phyloP scores from a whole-genome alignment of 2,797 vertebrate species.

The Momotus momota region DNA sequence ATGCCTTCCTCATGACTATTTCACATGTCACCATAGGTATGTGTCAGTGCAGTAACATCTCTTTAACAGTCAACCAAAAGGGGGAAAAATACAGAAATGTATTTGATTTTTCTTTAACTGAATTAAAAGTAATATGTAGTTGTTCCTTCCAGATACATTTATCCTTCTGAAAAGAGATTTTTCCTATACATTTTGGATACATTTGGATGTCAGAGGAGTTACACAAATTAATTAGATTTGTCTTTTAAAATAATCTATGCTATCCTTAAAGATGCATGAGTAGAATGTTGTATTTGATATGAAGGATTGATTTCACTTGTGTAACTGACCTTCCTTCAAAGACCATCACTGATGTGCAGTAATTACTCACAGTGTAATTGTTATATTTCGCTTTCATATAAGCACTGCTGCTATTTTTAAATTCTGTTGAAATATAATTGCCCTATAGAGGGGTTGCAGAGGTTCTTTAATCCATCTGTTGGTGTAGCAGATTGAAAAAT shows the following conservation, averaged over 20 bases:
- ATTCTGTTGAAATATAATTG: background rate
- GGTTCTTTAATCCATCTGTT: background rate
- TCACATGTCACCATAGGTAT: background rate
- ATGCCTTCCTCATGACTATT: background rate
- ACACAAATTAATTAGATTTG: background rate
- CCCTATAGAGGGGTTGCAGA: background rate
- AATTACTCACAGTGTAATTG: background rate
- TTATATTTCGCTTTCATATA: background rate
- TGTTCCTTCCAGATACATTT: background rate
- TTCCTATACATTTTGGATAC: background rate
- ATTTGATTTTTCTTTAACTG: background rate
- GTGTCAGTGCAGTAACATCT: background rate
- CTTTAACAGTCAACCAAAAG: background rate
- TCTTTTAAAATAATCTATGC: background rate
- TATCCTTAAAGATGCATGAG: background rate
- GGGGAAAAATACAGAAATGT: background rate
- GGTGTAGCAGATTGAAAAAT: background rate
- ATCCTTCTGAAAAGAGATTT: background rate
- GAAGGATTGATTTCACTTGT: background rate
- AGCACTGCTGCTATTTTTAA: background rate
- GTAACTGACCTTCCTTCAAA: background rate
- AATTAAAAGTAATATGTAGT: background rate
- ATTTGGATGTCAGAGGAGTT: background rate
- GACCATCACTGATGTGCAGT: background rate
- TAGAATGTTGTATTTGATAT: background rate